Evolutionary conservation across 2,888 invertebrate genomes (phyloP).

Genomic region (Zaprionus bogoriensis): DNA sequence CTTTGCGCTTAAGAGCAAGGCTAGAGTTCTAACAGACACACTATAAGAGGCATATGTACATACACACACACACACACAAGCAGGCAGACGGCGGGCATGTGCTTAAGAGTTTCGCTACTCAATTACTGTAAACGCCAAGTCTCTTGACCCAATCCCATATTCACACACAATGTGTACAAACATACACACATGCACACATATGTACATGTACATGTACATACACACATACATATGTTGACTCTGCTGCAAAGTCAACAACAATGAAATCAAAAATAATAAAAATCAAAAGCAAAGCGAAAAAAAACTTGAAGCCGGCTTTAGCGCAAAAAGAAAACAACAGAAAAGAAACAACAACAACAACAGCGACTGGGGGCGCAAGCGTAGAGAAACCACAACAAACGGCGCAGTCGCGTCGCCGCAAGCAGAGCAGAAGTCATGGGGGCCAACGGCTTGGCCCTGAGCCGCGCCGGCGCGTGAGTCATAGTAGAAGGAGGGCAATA

Average conservation of each 20-base stretch:
- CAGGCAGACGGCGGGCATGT: too few species aligned
- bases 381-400: constrained; percentile 66
- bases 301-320: constrained; percentile 63
- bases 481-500: constrained; percentile 22
- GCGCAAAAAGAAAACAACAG: constrained; percentile 34
- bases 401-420: constrained; percentile 55
- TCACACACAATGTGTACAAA: constrained; percentile 18
- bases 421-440: constrained; percentile 5
- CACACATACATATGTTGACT: constrained; percentile 12
- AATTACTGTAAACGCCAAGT: constrained; percentile 20
- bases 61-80: neutral
- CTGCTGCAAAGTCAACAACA: constrained; percentile 49
- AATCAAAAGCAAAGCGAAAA: constrained; percentile 7
- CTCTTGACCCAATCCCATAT: constrained; percentile 26
- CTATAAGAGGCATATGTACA: too few species aligned
- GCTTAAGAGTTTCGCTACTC: neutral
- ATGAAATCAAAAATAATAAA: constrained; percentile 32
- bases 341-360: constrained; percentile 26
- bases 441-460: constrained; percentile 31
- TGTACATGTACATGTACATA: constrained; percentile 1
- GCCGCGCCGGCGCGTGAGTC: constrained; percentile 38
- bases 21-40: neutral
- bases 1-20: neutral
- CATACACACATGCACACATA: constrained; percentile 7
- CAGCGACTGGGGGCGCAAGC: constrained; percentile 32